Evolutionary conservation across 2,888 invertebrate genomes (phyloP), one percentile per base, ranked within the genome.

Genomic region (Ophioninae sp.): DNA sequence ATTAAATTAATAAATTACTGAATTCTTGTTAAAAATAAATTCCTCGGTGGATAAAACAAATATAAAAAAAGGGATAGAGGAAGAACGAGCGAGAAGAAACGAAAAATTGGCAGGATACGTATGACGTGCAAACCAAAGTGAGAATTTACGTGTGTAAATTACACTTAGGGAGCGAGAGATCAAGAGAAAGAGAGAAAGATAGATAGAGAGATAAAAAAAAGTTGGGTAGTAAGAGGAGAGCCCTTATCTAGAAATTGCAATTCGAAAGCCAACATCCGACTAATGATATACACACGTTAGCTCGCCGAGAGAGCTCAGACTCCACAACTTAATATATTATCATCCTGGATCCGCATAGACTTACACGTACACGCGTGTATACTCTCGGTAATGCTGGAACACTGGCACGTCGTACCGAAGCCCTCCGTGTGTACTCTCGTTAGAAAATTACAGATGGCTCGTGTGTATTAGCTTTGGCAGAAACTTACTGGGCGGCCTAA

Each of bases 231-330:
- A 67, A 64, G 70, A 81, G 70, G 65, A 78, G 81, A 78, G 61
- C 70, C 44, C 76, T 82, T 82, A 79, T 84, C 81, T 75, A 65
- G 75, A 82, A 82, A 84, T 84, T 76, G 81, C 76, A 82, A 84
- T 84, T 84, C 76, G 84, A 84, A 84, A 84, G 82, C 79, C 64
- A 75, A 68, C 72, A 57, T 64, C 67, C 13, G 78, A 64, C 62
- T 76, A 73, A 76, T 73, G 70, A 79, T 79, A 67, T 82, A 62
- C 72, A 79, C 74, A 74, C 72, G 72, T 59, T 50, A 57, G 50
- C 57, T 41, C 56, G 50, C 50, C 17, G 61, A 57, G 50, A 44
- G 39, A 50, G 30, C 8, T 62, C 21, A 69, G 57, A 39, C 59
- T 82, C 50, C 56, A 50, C 50, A 50, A 78, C 74, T 81, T 79